Conservation (phyloP, 2,888 invertebrate genomes). For the Buathra laborator region DNA sequence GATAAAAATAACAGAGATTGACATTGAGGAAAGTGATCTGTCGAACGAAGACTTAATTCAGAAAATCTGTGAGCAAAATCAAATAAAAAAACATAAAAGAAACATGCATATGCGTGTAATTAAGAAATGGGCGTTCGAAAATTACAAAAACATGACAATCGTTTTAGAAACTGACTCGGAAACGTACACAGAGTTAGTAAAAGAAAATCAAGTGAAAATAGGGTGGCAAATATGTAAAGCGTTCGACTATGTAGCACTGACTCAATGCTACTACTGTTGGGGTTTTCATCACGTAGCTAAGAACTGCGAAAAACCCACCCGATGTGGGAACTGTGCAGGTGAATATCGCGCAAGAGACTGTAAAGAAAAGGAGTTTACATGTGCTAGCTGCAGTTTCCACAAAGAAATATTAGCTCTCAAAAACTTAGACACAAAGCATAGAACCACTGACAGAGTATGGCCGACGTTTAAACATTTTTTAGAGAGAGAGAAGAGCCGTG, state of each 20-base stretch:
- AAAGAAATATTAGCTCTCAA: constrained; percentile 1
- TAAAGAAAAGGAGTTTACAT: constrained; percentile 35
- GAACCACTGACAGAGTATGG: constrained; percentile 7
- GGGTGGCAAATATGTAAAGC: constrained; percentile 51
- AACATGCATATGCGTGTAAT: background rate
- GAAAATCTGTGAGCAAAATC: constrained; percentile 18
- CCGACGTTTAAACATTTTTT: constrained; percentile 26
- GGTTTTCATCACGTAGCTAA: constrained; percentile 55
- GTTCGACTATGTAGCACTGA: constrained; percentile 43
- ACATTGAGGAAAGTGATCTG: background rate
- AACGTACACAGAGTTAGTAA: constrained; percentile 35
- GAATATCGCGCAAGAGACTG: constrained; percentile 48
- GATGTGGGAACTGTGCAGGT: constrained; percentile 49
- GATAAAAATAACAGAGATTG: constrained; percentile 23
- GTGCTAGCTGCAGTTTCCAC: constrained; percentile 54
- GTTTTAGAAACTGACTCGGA: constrained; percentile 7
- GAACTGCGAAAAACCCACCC: constrained; percentile 47
- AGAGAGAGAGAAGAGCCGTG: constrained; percentile 1
- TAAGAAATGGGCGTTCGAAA: constrained; percentile 2
- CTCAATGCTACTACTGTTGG: constrained; percentile 58
- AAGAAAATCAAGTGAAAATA: constrained; percentile 36
- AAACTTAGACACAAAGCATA: constrained; percentile 35
- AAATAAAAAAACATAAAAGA: background rate
- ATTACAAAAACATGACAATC: background rate
- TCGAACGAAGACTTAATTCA: constrained; percentile 4